Evolutionary conservation across 2,888 invertebrate species (phyloP).

Genomic region (Callinectes sapidus): DNA sequence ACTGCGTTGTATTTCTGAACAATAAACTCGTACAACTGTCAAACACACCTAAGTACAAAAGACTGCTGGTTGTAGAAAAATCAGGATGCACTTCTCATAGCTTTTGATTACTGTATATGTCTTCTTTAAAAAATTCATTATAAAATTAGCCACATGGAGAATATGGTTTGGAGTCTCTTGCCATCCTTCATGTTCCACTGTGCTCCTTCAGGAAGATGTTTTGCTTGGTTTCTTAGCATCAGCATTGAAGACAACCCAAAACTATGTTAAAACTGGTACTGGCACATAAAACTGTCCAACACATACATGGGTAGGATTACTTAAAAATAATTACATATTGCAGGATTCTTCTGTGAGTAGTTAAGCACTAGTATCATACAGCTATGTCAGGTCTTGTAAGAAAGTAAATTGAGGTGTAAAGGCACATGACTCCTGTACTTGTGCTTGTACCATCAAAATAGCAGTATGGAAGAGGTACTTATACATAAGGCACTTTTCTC

Average conservation of each 20-base stretch:
- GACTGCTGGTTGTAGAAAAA: background rate
- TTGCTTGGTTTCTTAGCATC: background rate
- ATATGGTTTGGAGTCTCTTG: background rate
- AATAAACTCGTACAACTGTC: background rate
- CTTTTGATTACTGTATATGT: background rate
- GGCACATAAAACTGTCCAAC: conserved; percentile 27
- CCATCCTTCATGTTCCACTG: background rate
- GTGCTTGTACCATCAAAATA: conserved; percentile 32
- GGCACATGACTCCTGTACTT: conserved; percentile 26
- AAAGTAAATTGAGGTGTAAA: background rate
- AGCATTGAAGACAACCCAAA: background rate
- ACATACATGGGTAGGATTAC: background rate
- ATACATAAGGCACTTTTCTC: conserved; percentile 11
- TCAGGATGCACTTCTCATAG: background rate
- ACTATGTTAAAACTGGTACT: conserved; percentile 1
- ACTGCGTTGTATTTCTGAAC: background rate
- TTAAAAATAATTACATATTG: conserved; percentile 14
- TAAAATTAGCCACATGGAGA: background rate
- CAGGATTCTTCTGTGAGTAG: conserved; percentile 25
- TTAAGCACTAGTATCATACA: conserved; percentile 7
- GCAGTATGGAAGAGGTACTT: conserved; percentile 29
- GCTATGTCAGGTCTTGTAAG: background rate
- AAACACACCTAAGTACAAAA: background rate
- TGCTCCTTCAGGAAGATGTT: conserved; percentile 14
- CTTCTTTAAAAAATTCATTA: background rate